These are phyloP conservation scores for Dryas iulia DNA, from an alignment of 1,140 invertebrate genomes.

Conservation along the genomic window DNA sequence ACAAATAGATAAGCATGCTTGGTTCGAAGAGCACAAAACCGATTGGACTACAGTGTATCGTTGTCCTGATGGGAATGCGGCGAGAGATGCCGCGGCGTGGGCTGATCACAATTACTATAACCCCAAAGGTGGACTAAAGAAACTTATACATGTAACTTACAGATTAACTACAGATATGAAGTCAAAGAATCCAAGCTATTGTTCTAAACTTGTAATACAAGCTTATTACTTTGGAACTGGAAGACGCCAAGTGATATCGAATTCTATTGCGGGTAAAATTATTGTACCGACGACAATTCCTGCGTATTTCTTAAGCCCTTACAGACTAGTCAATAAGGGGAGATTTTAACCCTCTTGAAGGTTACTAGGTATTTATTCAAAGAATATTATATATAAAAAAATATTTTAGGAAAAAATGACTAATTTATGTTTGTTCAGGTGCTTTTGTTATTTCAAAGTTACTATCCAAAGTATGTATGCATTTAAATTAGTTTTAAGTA, in stretches of 20 bases:
- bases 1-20: slow-evolving; percentile 47
- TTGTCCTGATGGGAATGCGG: slow-evolving; percentile 36
- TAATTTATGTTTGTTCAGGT: no score
- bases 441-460: no score
- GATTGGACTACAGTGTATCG: slow-evolving; percentile 61
- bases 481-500: no score
- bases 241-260: slow-evolving; percentile 42
- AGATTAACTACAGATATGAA: slow-evolving; percentile 40
- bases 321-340: slow-evolving; percentile 50
- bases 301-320: slow-evolving; percentile 48
- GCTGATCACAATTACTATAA: slow-evolving; percentile 57
- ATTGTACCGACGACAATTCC: slow-evolving; percentile 51
- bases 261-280: slow-evolving; percentile 35
- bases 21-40: slow-evolving; percentile 53
- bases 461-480: no score
- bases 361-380: no score
- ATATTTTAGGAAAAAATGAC: no score
- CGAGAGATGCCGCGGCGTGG: slow-evolving; percentile 46
- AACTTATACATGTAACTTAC: slow-evolving; percentile 54
- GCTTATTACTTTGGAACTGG: slow-evolving; percentile 59
- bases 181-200: slow-evolving; percentile 53
- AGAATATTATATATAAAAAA: no score
- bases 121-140: slow-evolving; percentile 42
- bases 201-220: slow-evolving; percentile 58
- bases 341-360: slow-evolving; percentile 38